These are phyloP conservation scores for Terrapene triunguis DNA, from an alignment of 2,113 vertebrate genomes.

Conservation along the genomic window DNA sequence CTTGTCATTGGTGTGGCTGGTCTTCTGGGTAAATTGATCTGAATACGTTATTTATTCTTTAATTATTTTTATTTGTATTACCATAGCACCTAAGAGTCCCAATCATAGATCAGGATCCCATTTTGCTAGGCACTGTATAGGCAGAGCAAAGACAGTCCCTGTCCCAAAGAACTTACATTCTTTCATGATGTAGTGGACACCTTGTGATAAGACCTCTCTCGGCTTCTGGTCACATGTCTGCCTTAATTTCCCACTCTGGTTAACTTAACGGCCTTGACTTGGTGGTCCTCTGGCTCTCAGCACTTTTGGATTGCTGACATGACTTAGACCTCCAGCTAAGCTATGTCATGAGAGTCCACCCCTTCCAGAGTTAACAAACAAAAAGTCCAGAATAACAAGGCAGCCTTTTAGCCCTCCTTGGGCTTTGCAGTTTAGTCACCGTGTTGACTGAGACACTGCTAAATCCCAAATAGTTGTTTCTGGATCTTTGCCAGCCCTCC, in stretches of 20 bases:
- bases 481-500: no score
- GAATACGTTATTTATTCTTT: neutral
- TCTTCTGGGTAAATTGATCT: neutral
- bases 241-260: neutral
- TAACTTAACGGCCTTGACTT: neutral
- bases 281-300: neutral
- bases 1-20: neutral
- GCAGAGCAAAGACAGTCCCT: neutral
- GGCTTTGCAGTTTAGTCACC: no score
- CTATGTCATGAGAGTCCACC: no score
- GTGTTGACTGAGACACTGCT: no score
- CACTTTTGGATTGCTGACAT: accelerated
- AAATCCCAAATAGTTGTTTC: no score
- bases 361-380: no score
- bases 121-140: no score
- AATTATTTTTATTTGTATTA: no score
- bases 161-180: neutral
- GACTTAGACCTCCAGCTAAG: neutral
- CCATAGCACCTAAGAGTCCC: no score
- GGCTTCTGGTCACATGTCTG: neutral
- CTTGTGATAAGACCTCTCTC: neutral
- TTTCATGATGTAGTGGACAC: neutral
- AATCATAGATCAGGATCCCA: no score
- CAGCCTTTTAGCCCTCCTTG: no score
- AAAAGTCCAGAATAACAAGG: no score